phyloP scores from a whole-genome alignment of 2,113 vertebrate genomes.

The Ptychochromis oligacanthus region DNA sequence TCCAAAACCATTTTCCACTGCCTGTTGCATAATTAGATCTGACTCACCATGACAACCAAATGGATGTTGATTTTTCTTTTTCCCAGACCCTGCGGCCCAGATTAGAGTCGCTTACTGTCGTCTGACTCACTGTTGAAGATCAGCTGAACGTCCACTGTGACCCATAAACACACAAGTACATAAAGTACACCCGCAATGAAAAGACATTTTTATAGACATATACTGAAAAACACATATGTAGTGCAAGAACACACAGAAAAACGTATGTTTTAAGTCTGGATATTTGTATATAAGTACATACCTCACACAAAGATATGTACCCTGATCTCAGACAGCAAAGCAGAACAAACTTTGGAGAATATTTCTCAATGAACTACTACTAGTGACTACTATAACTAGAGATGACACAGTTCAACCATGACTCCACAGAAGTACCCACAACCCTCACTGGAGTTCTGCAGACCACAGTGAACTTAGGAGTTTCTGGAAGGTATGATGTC shows the following conservation, averaged over 20 bases:
- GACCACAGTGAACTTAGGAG: not conserved
- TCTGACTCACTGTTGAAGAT: constrained; percentile 76
- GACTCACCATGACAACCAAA: constrained; percentile 78
- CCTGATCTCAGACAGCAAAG: not conserved
- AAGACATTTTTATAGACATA: not conserved
- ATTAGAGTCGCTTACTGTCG: constrained; percentile 71
- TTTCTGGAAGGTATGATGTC: not conserved
- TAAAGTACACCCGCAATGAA: not conserved
- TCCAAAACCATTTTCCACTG: constrained; percentile 68
- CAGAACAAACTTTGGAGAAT: not conserved
- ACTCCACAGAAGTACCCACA: constrained; percentile 19
- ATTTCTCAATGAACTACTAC: constrained; percentile 19
- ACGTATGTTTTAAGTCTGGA: not conserved
- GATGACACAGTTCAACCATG: constrained; percentile 20
- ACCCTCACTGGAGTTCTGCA: not conserved
- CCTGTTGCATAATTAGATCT: constrained; percentile 77
- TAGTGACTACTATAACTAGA: not conserved
- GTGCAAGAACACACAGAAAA: not conserved
- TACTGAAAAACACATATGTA: not conserved
- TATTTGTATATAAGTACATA: not conserved
- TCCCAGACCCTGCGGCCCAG: constrained; percentile 59
- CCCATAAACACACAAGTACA: constrained; percentile 25
- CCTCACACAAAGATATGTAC: not conserved
- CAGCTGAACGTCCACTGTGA: constrained; percentile 40
- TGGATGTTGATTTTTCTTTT: constrained; percentile 53